Conservation (phyloP, 2,113 vertebrate species). For the Mionectes macconnelli region DNA sequence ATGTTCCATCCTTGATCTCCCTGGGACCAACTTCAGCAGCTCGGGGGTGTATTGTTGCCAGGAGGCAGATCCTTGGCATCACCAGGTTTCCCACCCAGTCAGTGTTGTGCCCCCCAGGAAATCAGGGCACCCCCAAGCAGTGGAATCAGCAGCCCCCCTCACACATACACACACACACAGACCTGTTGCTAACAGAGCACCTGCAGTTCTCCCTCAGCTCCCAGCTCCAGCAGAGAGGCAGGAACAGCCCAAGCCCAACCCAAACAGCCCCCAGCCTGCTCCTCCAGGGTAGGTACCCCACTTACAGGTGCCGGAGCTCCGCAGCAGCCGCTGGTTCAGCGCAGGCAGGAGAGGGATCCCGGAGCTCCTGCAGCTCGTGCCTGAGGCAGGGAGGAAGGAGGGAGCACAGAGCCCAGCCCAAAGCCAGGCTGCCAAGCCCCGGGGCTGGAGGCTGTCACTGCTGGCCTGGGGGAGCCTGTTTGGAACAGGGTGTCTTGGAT, state of each 20-base stretch:
- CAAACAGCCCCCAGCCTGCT: background rate
- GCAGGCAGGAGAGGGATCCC: background rate
- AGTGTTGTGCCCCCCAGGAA: fast-evolving
- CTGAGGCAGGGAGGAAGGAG: background rate
- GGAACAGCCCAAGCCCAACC: background rate
- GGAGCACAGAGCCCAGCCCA: background rate
- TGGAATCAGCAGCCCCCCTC: background rate
- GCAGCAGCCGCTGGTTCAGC: fast-evolving
- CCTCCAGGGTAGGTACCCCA: background rate
- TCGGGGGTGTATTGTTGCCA: fast-evolving
- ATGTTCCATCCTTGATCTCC: background rate
- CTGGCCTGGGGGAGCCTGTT: fast-evolving
- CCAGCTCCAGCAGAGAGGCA: background rate
- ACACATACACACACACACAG: fast-evolving
- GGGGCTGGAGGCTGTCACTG: background rate
- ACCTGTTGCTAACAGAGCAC: background rate
- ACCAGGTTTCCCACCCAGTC: background rate
- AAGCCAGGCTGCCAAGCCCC: background rate
- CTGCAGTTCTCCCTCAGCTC: background rate
- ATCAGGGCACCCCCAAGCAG: background rate
- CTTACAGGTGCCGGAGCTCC: background rate
- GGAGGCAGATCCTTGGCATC: background rate
- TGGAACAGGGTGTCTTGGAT: background rate
- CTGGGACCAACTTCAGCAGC: background rate
- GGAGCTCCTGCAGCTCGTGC: background rate